A percentile compares a stretch with the other conserved stretches of the same genome.
phyloP scores from a whole-genome alignment of 1,140 invertebrate genomes.

The Sesamia nonagrioides region DNA sequence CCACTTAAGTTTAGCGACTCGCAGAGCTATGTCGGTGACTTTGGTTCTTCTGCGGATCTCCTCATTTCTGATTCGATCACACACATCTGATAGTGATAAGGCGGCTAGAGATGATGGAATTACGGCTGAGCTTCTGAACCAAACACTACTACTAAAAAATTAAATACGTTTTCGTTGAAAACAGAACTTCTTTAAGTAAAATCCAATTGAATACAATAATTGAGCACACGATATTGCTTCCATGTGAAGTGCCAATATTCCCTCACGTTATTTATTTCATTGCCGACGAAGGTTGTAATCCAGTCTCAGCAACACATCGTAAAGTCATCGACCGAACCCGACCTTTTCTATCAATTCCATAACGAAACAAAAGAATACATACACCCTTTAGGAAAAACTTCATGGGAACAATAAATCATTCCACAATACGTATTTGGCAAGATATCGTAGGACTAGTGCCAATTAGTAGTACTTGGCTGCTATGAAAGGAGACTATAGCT shows the following conservation, averaged over 20 bases:
- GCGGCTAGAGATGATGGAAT: no score
- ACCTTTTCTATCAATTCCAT: background rate
- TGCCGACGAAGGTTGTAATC: background rate
- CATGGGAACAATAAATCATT: conserved; percentile 33
- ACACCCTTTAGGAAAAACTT: background rate
- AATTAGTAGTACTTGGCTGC: conserved; percentile 42
- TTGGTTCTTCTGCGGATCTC: no score
- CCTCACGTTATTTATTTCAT: conserved; percentile 23
- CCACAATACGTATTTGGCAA: conserved; percentile 31
- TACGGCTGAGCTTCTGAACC: no score
- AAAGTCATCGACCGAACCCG: background rate
- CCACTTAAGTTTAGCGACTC: no score
- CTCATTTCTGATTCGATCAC: no score
- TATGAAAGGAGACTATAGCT: background rate
- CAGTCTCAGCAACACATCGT: conserved; percentile 6
- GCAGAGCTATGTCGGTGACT: no score
- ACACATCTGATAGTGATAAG: no score
- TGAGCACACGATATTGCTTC: background rate
- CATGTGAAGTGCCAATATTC: conserved; percentile 1
- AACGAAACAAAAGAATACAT: conserved; percentile 6
- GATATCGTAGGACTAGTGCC: conserved; percentile 20
- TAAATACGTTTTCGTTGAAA: background rate
- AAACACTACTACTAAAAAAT: background rate
- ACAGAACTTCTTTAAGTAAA: background rate
- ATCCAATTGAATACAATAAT: conserved; percentile 34